Percentiles rank a stretch among this genome's conserved stretches.
Evolutionary conservation across 1,140 invertebrate species (phyloP).

Genomic region (Aphaenogaster ashmeadi): DNA sequence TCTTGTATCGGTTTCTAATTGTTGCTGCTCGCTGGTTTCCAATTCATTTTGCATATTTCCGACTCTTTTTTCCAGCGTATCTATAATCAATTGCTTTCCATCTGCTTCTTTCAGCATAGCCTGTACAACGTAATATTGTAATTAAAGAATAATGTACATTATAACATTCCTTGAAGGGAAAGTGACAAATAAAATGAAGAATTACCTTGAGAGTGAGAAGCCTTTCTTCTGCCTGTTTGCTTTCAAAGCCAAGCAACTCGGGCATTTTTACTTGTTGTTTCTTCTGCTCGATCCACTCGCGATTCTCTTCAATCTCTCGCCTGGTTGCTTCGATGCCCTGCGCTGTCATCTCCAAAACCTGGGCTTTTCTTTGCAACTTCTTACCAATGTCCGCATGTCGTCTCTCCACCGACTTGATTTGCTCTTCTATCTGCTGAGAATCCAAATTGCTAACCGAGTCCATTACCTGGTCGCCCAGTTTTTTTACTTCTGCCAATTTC

Average conservation of each 20-base stretch:
- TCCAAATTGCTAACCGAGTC: conserved; percentile 95
- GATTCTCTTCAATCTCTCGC: conserved; percentile 91
- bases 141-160: background rate
- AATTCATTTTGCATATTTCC: conserved; percentile 94
- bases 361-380: conserved; percentile 93
- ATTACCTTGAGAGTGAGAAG: conserved; percentile 90
- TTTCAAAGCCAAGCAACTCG: conserved; percentile 91
- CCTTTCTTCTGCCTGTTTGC: conserved; percentile 91
- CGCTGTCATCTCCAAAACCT: conserved; percentile 93
- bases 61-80: conserved; percentile 94
- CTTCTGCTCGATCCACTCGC: conserved; percentile 94
- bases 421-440: conserved; percentile 96
- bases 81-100: conserved; percentile 93
- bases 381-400: conserved; percentile 94
- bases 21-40: conserved; percentile 92
- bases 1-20: conserved; percentile 90
- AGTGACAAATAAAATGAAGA: conserved; percentile 1
- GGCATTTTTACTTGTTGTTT: conserved; percentile 90
- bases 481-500: conserved; percentile 90
- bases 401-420: conserved; percentile 93
- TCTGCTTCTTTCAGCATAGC: conserved; percentile 94
- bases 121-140: conserved; percentile 74
- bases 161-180: background rate
- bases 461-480: conserved; percentile 91
- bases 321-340: conserved; percentile 93